Percentiles rank a stretch among this genome's conserved stretches.
Conservation (phyloP, 2,797 vertebrate species). For the Sebastes hubbsi region DNA sequence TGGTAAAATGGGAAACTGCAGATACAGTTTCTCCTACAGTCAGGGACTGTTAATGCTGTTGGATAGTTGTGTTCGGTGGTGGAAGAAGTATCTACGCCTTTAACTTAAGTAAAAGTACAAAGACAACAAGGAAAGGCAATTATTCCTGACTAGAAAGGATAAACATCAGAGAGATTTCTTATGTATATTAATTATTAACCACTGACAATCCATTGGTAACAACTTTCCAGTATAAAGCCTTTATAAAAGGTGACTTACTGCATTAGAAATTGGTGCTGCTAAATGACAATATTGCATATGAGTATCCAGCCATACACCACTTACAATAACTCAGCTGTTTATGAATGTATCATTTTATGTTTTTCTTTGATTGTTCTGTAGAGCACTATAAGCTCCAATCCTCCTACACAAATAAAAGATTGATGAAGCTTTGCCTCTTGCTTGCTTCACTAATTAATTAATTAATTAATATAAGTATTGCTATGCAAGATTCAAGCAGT, state of each 20-base stretch:
- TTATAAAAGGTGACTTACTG: too few relatives aligned
- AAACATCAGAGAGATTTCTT: background rate
- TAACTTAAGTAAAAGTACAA: background rate
- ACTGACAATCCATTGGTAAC: too few relatives aligned
- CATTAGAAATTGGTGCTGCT: too few relatives aligned
- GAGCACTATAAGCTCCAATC: background rate
- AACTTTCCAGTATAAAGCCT: too few relatives aligned
- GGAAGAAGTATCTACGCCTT: background rate
- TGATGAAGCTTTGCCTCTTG: conserved; percentile 2
- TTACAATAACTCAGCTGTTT: background rate
- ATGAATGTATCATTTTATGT: background rate
- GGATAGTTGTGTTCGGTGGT: too few relatives aligned
- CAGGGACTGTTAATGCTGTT: background rate
- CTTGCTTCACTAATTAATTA: conserved; percentile 5
- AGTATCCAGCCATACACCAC: too few relatives aligned
- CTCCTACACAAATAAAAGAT: background rate
- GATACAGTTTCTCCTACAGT: background rate
- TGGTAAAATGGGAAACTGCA: conserved; percentile 18
- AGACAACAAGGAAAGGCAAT: background rate
- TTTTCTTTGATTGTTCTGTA: background rate
- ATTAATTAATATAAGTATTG: conserved; percentile 18
- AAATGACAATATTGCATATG: too few relatives aligned
- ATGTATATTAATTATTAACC: too few relatives aligned
- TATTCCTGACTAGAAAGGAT: too few relatives aligned
- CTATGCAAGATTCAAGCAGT: background rate